Percentiles rank a stretch among this genome's conserved stretches.
phyloP scores from a whole-genome alignment of 2,888 invertebrate species.

The Lordiphosa fenestrarum region DNA sequence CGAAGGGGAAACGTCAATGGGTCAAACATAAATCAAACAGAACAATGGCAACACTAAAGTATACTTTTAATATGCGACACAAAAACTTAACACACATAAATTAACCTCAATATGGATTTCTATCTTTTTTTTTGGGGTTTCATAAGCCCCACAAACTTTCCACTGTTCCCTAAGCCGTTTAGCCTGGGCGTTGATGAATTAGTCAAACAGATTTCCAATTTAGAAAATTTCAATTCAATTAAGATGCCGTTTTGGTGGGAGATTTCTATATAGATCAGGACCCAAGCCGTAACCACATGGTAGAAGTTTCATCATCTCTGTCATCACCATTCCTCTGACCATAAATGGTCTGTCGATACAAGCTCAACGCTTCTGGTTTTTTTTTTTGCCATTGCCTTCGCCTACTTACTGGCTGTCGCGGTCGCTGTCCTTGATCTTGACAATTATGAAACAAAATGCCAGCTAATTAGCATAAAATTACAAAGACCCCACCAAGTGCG shows the following conservation, averaged over 20 bases:
- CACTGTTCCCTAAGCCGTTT: no score
- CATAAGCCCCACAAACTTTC: no score
- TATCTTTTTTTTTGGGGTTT: no score
- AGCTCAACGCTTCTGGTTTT: constrained; percentile 25
- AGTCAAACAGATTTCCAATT: no score
- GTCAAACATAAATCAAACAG: constrained; percentile 54
- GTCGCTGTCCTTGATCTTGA: constrained; percentile 64
- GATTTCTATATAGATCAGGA: no score
- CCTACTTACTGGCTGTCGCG: constrained; percentile 29
- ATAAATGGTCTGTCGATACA: not conserved
- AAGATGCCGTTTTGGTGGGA: no score
- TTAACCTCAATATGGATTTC: no score
- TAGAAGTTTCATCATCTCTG: no score
- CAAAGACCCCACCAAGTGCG: constrained; percentile 36
- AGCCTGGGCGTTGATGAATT: no score
- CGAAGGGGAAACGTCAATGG: constrained; percentile 7
- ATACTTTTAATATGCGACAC: not conserved
- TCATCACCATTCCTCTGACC: no score
- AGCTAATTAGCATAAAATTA: constrained; percentile 65
- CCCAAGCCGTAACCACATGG: no score
- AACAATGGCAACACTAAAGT: constrained; percentile 11
- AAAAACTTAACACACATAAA: not conserved
- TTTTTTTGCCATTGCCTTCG: constrained; percentile 21
- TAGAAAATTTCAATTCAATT: no score
- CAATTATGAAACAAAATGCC: constrained; percentile 54